Conservation (phyloP, 2,113 vertebrate genomes). For the Scomber scombrus region DNA sequence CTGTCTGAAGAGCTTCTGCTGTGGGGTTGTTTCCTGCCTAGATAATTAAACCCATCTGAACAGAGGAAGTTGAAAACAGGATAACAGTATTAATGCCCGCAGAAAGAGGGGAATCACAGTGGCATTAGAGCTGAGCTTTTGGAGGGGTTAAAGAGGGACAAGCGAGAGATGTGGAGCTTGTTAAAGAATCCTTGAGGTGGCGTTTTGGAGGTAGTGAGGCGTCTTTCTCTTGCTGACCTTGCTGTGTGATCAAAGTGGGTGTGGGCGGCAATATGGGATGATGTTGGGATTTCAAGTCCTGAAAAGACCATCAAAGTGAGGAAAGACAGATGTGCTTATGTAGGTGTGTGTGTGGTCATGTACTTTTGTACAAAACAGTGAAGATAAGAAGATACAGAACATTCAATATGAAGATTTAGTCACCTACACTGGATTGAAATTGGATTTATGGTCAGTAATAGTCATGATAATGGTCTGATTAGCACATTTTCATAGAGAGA, state of each 20-base stretch:
- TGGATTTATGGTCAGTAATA: neutral
- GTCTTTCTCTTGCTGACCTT: constrained; percentile 40
- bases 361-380: neutral
- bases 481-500: too few relatives aligned
- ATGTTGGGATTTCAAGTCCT: constrained; percentile 7
- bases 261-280: neutral
- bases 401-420: neutral
- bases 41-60: constrained; percentile 46
- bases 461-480: too few relatives aligned
- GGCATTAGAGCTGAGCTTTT: constrained; percentile 32
- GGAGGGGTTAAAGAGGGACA: constrained; percentile 10
- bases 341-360: neutral
- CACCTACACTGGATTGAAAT: neutral
- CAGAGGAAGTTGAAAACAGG: constrained; percentile 12
- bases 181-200: constrained; percentile 46
- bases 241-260: constrained; percentile 14
- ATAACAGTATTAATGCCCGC: neutral
- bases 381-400: neutral
- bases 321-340: neutral
- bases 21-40: constrained; percentile 17
- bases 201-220: neutral
- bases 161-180: constrained; percentile 23
- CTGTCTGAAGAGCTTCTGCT: neutral
- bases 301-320: neutral
- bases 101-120: constrained; percentile 30